phyloP scores from a whole-genome alignment of 2,888 invertebrate genomes.

The Geotrupes spiniger region DNA sequence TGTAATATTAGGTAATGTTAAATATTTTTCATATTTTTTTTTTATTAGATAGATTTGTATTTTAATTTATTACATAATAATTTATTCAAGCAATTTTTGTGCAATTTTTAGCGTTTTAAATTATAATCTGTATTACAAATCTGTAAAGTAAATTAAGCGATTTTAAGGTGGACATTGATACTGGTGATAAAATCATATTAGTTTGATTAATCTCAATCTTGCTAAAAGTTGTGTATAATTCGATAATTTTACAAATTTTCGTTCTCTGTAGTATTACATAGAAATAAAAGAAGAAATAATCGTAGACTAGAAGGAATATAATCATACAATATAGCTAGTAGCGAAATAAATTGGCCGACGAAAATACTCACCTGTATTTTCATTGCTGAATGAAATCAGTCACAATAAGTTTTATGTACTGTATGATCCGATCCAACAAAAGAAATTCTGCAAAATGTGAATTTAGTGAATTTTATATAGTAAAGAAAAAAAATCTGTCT shows the following conservation, averaged over 20 bases:
- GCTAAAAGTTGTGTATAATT: neutral
- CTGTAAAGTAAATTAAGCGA: slow-evolving; percentile 1
- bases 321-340: slow-evolving; percentile 21
- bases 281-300: slow-evolving; percentile 16
- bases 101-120: slow-evolving; percentile 17
- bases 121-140: neutral
- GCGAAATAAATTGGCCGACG: neutral
- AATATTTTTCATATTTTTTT: slow-evolving; percentile 12
- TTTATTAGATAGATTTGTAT: neutral
- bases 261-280: slow-evolving; percentile 17
- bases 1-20: slow-evolving; percentile 1
- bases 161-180: neutral
- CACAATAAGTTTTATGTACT: slow-evolving; percentile 35
- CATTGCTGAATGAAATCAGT: slow-evolving; percentile 18
- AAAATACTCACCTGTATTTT: too few relatives aligned
- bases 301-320: slow-evolving; percentile 19
- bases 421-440: slow-evolving; percentile 37
- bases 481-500: slow-evolving; percentile 2
- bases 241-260: neutral
- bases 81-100: slow-evolving; percentile 6
- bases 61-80: too few relatives aligned
- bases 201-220: neutral
- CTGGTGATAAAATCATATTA: too few relatives aligned
- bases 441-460: slow-evolving; percentile 27
- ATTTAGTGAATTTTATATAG: slow-evolving; percentile 13